These are phyloP conservation scores for Sitodiplosis mosellana DNA, from an alignment of 1,140 invertebrate species.

Conservation along the genomic window DNA sequence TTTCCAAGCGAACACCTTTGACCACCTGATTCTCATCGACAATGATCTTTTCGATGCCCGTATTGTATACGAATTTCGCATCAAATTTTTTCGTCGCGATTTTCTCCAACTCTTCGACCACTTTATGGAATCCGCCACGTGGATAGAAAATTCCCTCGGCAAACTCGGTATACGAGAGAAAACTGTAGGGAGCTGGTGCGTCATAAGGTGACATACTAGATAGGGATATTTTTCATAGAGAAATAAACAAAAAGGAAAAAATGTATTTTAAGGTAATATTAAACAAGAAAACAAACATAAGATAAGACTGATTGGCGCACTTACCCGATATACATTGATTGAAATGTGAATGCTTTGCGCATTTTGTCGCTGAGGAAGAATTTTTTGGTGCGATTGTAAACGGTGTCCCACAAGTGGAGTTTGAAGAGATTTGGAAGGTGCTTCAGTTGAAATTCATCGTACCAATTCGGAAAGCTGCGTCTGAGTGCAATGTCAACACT, in stretches of 20 bases:
- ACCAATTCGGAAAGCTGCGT: neutral
- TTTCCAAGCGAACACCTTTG: neutral
- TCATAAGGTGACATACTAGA: neutral
- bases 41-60: neutral
- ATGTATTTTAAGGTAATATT: too few species aligned
- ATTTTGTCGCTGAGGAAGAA: neutral
- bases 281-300: too few species aligned
- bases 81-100: neutral
- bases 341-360: neutral
- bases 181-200: neutral
- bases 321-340: neutral
- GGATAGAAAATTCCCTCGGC: neutral
- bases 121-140: neutral
- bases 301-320: neutral
- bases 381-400: neutral
- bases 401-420: neutral
- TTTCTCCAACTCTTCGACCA: neutral
- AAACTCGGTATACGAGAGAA: neutral
- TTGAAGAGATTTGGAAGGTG: neutral
- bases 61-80: neutral
- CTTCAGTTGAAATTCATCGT: neutral
- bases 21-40: neutral
- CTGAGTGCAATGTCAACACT: neutral
- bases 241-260: too few species aligned
- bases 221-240: too few species aligned